phyloP scores from a whole-genome alignment of 92 coral and sea anemone genomes.

The Porites evermanni region DNA sequence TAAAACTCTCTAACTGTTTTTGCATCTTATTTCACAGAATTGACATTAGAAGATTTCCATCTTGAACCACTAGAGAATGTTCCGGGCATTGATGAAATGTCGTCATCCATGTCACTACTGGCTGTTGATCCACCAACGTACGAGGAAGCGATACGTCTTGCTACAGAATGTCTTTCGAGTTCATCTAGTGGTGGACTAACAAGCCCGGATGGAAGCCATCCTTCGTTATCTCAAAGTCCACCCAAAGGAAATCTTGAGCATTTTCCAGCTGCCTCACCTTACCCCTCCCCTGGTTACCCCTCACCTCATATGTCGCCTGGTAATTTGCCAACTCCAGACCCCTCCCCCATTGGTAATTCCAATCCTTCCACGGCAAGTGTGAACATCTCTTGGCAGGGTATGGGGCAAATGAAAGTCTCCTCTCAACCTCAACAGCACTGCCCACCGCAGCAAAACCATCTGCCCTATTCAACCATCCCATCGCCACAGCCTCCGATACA shows the following conservation, averaged over 20 bases:
- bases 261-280: constrained; percentile 72
- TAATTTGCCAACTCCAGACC: constrained; percentile 88
- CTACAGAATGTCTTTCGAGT: constrained; percentile 69
- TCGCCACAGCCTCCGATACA: constrained; percentile 50
- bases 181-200: constrained; percentile 58
- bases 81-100: constrained; percentile 59
- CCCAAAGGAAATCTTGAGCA: constrained; percentile 76
- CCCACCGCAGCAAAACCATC: constrained; percentile 41
- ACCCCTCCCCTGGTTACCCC: constrained; percentile 78
- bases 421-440: constrained; percentile 37
- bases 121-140: constrained; percentile 76
- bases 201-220: constrained; percentile 81
- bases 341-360: constrained; percentile 81
- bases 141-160: constrained; percentile 83
- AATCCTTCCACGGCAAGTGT: constrained; percentile 81
- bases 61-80: constrained; percentile 61
- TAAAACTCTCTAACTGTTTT: too few relatives aligned
- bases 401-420: constrained; percentile 62
- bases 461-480: constrained; percentile 46
- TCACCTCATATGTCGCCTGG: constrained; percentile 68
- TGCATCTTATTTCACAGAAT: constrained; percentile 50
- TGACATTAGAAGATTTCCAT: constrained; percentile 67
- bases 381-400: constrained; percentile 88
- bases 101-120: constrained; percentile 58
- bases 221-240: constrained; percentile 62